phyloP scores from a whole-genome alignment of 1,140 invertebrate genomes.

The Lepidurus couesii region DNA sequence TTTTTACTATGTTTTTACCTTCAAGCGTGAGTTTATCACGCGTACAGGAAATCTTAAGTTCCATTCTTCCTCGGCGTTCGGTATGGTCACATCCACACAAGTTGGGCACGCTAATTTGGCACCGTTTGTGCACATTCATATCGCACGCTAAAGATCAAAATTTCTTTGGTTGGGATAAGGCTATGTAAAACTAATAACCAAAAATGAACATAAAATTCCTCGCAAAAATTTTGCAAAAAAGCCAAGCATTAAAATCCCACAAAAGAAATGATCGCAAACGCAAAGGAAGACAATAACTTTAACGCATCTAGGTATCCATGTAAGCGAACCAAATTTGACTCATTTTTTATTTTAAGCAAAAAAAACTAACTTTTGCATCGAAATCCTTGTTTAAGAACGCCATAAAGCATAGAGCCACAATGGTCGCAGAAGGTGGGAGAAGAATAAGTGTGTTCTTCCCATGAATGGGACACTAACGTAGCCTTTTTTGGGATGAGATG shows the following conservation, averaged over 20 bases:
- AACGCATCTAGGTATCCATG: background rate
- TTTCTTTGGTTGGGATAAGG: slow-evolving; percentile 26
- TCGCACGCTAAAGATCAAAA: slow-evolving; percentile 77
- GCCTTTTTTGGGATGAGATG: slow-evolving; percentile 23
- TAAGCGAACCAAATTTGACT: background rate
- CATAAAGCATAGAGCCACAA: slow-evolving; percentile 86
- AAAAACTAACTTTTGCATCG: slow-evolving; percentile 82
- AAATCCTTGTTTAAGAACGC: slow-evolving; percentile 87
- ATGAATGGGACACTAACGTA: slow-evolving; percentile 58
- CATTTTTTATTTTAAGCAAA: background rate
- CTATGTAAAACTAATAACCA: background rate
- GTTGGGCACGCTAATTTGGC: slow-evolving; percentile 95
- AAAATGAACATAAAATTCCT: background rate
- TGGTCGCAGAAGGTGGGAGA: slow-evolving; percentile 87
- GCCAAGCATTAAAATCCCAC: background rate
- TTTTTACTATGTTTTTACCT: slow-evolving; percentile 55
- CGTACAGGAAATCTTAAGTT: slow-evolving; percentile 68
- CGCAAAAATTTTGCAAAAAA: background rate
- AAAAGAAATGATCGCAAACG: background rate
- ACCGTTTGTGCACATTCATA: slow-evolving; percentile 99
- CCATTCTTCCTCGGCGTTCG: slow-evolving; percentile 89
- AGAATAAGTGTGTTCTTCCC: slow-evolving; percentile 67
- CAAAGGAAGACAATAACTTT: background rate
- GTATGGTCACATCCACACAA: slow-evolving; percentile 99
- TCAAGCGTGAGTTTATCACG: slow-evolving; percentile 79